phyloP scores from a whole-genome alignment of 1,140 invertebrate genomes.

The Steinernema khuongi region DNA sequence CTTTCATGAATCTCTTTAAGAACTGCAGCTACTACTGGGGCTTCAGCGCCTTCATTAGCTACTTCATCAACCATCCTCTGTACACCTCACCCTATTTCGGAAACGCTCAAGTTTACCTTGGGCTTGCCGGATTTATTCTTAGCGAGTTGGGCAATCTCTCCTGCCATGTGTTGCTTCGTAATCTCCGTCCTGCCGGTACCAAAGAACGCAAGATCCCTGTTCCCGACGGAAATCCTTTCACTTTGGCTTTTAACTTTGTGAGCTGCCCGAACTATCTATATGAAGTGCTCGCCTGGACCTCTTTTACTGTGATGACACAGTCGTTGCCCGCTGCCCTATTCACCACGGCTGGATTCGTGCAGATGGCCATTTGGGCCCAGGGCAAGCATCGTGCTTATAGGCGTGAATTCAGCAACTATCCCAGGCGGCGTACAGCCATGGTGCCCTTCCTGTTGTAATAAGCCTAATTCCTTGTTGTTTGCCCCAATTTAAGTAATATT shows the following conservation, averaged over 20 bases:
- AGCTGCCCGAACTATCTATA: conserved; percentile 99
- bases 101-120: conserved; percentile 68
- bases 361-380: conserved; percentile 94
- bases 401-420: conserved; percentile 93
- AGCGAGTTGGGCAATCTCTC: conserved; percentile 73
- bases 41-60: conserved; percentile 89
- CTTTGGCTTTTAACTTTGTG: conserved; percentile 78
- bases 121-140: conserved; percentile 73
- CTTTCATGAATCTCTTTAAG: conserved; percentile 85
- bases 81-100: conserved; percentile 74
- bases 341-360: conserved; percentile 81
- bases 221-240: background rate
- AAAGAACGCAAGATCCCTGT: conserved; percentile 79
- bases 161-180: conserved; percentile 81
- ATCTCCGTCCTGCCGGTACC: conserved; percentile 83
- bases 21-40: conserved; percentile 98
- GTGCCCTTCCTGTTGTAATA: conserved; percentile 82
- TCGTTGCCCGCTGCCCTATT: conserved; percentile 87
- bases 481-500: background rate
- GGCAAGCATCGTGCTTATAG: conserved; percentile 90
- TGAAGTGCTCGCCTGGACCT: conserved; percentile 82
- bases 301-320: conserved; percentile 87
- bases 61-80: conserved; percentile 91
- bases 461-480: background rate
- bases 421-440: conserved; percentile 80